A percentile compares a stretch with the other conserved stretches of the same genome.
phyloP scores from a whole-genome alignment of 2,888 invertebrate species.

The Teinopalpus imperialis region DNA sequence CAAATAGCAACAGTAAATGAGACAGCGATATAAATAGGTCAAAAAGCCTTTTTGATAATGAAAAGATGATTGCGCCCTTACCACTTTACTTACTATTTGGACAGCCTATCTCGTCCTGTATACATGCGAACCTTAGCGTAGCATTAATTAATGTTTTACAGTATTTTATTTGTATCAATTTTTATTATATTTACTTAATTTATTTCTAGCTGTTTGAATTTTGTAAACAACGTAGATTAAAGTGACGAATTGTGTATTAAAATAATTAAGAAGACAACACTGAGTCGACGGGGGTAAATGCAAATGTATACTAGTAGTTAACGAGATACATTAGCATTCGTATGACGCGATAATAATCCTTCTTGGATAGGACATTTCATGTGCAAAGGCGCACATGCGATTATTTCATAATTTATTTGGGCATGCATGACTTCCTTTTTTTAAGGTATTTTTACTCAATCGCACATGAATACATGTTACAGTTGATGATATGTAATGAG shows the following conservation, averaged over 20 bases:
- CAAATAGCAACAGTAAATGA: slow-evolving; percentile 85
- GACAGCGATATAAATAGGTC: slow-evolving; percentile 62
- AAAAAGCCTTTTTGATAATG: slow-evolving; percentile 51
- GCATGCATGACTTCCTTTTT: slow-evolving; percentile 61
- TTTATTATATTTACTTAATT: neutral
- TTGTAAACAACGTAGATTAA: slow-evolving; percentile 12
- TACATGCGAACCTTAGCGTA: slow-evolving; percentile 1
- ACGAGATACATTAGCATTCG: slow-evolving; percentile 30
- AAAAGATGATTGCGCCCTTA: slow-evolving; percentile 39
- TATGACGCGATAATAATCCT: slow-evolving; percentile 39
- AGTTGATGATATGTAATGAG: slow-evolving; percentile 59
- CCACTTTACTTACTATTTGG: slow-evolving; percentile 9
- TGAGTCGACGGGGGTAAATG: slow-evolving; percentile 26
- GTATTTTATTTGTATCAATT: too few relatives aligned
- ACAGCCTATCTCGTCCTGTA: neutral
- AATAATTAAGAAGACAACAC: slow-evolving; percentile 33
- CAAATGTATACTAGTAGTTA: slow-evolving; percentile 28
- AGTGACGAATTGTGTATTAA: slow-evolving; percentile 30
- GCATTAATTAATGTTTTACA: too few relatives aligned
- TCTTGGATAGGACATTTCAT: slow-evolving; percentile 38
- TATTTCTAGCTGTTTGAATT: slow-evolving; percentile 20
- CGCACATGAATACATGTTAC: slow-evolving; percentile 49
- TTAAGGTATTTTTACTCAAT: slow-evolving; percentile 45
- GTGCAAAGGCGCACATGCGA: slow-evolving; percentile 58
- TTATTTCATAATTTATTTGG: slow-evolving; percentile 46